Percentiles rank a stretch among this genome's conserved stretches.
Conservation (phyloP, 2,113 vertebrate species). For the Catagonus wagneri region DNA sequence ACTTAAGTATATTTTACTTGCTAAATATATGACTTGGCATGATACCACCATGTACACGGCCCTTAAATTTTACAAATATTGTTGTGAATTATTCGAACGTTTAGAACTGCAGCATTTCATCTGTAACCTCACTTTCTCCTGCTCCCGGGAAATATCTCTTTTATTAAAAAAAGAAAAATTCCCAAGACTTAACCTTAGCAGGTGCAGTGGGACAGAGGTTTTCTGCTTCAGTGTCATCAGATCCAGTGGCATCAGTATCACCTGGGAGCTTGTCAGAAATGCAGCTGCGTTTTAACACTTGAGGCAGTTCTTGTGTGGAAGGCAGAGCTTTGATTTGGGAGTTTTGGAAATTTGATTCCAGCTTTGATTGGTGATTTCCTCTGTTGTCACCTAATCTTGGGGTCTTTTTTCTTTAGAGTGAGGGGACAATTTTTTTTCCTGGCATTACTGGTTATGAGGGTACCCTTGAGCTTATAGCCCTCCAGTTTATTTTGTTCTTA, state of each 20-base stretch:
- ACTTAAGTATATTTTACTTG: background rate
- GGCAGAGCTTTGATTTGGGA: background rate
- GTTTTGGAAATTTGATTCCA: background rate
- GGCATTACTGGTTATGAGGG: background rate
- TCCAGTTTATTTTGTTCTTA: slow-evolving; percentile 16
- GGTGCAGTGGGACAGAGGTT: background rate
- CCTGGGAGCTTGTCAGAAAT: background rate
- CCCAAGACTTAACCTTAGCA: background rate
- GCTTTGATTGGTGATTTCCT: background rate
- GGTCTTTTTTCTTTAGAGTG: background rate
- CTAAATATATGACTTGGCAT: background rate
- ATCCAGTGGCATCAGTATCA: fast-evolving
- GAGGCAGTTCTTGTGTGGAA: background rate
- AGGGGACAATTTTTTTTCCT: background rate
- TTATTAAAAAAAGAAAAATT: background rate
- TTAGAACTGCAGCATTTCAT: background rate
- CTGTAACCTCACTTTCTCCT: background rate
- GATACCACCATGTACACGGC: background rate
- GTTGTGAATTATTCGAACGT: background rate
- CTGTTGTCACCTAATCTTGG: background rate
- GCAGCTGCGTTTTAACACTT: background rate
- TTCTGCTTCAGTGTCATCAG: background rate
- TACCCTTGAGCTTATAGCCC: background rate
- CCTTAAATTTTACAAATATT: background rate
- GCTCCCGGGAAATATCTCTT: background rate